A percentile compares a stretch with the other conserved stretches of the same genome.
These are phyloP conservation scores for Epizoanthus fatuus DNA, from an alignment of 92 coral and sea anemone genomes.

Conservation along the genomic window DNA sequence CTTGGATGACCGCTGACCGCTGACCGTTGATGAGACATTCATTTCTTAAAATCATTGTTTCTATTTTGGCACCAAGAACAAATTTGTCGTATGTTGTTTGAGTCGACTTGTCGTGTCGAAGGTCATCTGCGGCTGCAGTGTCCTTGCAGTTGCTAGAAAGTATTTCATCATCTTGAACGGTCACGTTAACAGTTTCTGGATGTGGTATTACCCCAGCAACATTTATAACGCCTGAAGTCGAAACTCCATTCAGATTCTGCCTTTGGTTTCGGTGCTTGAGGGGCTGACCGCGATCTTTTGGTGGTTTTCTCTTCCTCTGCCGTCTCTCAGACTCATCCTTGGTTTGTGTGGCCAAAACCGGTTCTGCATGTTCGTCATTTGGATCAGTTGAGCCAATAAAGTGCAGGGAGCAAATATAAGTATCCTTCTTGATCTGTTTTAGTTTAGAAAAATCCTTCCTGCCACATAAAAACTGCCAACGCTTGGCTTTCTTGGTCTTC, in stretches of 20 bases:
- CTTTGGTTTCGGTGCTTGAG: background rate
- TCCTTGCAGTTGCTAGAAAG: no score
- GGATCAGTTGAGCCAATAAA: background rate
- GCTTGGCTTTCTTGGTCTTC: slow-evolving; percentile 28
- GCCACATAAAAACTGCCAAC: slow-evolving; percentile 34
- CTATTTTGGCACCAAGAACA: slow-evolving; percentile 20
- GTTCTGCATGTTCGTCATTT: background rate
- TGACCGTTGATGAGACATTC: background rate
- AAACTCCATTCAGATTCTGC: background rate
- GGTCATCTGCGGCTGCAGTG: no score
- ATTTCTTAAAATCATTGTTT: no score
- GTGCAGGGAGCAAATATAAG: slow-evolving; percentile 27
- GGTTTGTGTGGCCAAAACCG: slow-evolving; percentile 27
- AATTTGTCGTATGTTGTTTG: slow-evolving; percentile 21
- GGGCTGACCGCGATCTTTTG: slow-evolving; percentile 30
- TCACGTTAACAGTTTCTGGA: slow-evolving; percentile 1
- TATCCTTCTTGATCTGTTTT: slow-evolving; percentile 33
- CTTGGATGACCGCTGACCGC: no score
- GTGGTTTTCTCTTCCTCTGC: slow-evolving; percentile 17
- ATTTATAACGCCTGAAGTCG: slow-evolving; percentile 5
- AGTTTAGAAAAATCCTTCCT: slow-evolving; percentile 16
- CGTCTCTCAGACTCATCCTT: slow-evolving; percentile 23
- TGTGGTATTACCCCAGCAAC: background rate
- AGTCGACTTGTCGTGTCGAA: slow-evolving; percentile 14
- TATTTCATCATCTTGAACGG: background rate